Evolutionary conservation across 1,140 invertebrate genomes (phyloP).

Genomic region (Panagrolaimus sp.): DNA sequence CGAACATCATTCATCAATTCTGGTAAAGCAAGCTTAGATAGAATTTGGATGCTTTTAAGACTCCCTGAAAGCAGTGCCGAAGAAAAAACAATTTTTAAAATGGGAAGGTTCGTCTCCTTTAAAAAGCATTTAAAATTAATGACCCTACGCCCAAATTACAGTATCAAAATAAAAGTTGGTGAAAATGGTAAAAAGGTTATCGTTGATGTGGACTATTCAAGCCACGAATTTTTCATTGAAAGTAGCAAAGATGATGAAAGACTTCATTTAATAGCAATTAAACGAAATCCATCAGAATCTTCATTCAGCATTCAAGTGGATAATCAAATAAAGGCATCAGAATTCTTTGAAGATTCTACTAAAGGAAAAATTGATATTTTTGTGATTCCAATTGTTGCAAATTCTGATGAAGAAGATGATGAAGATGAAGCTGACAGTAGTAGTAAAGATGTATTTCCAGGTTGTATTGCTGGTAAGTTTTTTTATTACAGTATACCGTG

Average conservation of each 20-base stretch:
- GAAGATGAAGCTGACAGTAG: too few relatives aligned
- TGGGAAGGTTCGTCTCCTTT: conserved; percentile 15
- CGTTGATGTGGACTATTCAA: background rate
- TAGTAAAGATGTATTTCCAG: too few relatives aligned
- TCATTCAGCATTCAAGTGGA: conserved; percentile 4
- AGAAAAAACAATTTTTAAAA: conserved; percentile 14
- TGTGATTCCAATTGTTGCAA: too few relatives aligned
- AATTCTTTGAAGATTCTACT: too few relatives aligned
- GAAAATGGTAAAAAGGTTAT: conserved; percentile 13
- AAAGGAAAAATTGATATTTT: too few relatives aligned
- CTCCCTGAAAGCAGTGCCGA: conserved; percentile 12
- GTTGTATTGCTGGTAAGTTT: too few relatives aligned
- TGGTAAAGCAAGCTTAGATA: background rate
- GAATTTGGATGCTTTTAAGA: conserved; percentile 21
- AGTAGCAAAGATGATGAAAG: conserved; percentile 17
- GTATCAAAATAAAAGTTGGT: conserved; percentile 17
- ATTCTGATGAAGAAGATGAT: too few relatives aligned
- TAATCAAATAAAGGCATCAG: too few relatives aligned
- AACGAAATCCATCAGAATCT: conserved; percentile 16
- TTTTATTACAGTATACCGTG: too few relatives aligned
- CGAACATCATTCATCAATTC: background rate
- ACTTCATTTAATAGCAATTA: conserved; percentile 22
- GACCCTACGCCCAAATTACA: background rate
- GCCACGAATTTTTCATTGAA: background rate
- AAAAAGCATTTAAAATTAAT: background rate